Base-by-base conservation (phyloP, 2,888 invertebrate species). In the Mesorhabditis spiculigera region DNA sequence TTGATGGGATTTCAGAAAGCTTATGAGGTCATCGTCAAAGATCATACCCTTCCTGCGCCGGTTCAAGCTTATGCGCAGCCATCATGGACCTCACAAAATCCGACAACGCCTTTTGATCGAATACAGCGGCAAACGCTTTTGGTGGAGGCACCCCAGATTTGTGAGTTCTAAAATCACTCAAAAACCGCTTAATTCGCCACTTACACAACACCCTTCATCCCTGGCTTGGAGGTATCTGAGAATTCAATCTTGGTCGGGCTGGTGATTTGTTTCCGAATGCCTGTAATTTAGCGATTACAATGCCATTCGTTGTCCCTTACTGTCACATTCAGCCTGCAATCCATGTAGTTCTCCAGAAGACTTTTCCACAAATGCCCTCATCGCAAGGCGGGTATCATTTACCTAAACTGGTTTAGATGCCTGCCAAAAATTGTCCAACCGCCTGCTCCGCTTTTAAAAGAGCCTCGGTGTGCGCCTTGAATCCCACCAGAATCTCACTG, bases 401-500 rank as follows among this genome's bases (percentile, higher is more conserved):
- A 50, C 58, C 58, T 50, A n/a, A 50, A 50, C 3, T 28, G 58
- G 58, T 10, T n/a, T 10, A 50, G 3, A 50, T 50, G 58, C 28
- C 28, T 50, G 8, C n/a, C 58, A 13, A 13, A n/a, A 50, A 50
- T 13, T 13, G n/a, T 13, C 58, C 8, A 50, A 50, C 58, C 58
- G n/a, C 10, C n/a, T 50, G 58, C n/a, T 50, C 58, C n/a, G 58
- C 58, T 50, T 50, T 50, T 13, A 50, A n/a, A 50, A 50, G 58
- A 50, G 10, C 8, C 8, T 50, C 58, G 58, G 58, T 50, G n/a
- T 50, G 58, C n/a, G 58, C 58, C n/a, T 50, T 50, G 58, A 50
- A 50, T 13, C 58, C 58, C 8, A 50, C 58, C 10, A 50, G 58
- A 50, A 50, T 50, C 58, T 50, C 58, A 50, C 58, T n/a, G 58